Conservation (phyloP, 2,797 vertebrate species). For the Sebastes hubbsi region DNA sequence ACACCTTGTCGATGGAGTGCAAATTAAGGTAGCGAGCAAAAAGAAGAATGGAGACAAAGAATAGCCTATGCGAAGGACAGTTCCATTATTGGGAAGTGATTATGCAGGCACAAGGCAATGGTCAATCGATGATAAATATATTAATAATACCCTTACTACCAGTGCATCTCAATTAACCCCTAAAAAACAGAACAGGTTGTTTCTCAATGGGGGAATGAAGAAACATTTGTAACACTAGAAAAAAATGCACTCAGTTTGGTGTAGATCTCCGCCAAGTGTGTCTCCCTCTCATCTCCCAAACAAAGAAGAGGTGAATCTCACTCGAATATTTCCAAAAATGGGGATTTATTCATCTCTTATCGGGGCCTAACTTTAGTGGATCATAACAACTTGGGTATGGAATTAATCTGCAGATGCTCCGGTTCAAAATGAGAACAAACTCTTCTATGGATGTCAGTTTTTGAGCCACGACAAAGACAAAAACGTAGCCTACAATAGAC, state of each 20-base stretch:
- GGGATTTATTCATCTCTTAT: neutral
- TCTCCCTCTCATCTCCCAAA: neutral
- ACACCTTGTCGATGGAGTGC: neutral
- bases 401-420: neutral
- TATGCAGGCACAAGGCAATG: constrained; percentile 16
- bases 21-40: neutral
- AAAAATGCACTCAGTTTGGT: neutral
- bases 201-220: neutral
- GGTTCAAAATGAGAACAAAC: neutral
- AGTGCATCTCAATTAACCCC: constrained; percentile 30
- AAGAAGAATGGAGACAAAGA: constrained; percentile 11
- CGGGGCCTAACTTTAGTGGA: neutral
- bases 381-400: neutral
- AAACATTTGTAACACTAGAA: neutral
- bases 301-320: neutral
- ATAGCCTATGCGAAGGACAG: constrained; percentile 5
- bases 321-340: neutral
- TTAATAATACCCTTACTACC: constrained; percentile 8
- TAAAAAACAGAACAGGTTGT: neutral
- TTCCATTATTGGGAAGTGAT: constrained; percentile 50
- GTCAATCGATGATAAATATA: constrained; percentile 56
- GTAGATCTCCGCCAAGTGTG: neutral
- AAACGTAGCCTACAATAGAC: neutral
- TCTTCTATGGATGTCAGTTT: neutral
- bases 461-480: neutral